These are phyloP conservation scores for Arnoldichthys spilopterus DNA, from an alignment of 2,797 vertebrate species.

Conservation along the genomic window DNA sequence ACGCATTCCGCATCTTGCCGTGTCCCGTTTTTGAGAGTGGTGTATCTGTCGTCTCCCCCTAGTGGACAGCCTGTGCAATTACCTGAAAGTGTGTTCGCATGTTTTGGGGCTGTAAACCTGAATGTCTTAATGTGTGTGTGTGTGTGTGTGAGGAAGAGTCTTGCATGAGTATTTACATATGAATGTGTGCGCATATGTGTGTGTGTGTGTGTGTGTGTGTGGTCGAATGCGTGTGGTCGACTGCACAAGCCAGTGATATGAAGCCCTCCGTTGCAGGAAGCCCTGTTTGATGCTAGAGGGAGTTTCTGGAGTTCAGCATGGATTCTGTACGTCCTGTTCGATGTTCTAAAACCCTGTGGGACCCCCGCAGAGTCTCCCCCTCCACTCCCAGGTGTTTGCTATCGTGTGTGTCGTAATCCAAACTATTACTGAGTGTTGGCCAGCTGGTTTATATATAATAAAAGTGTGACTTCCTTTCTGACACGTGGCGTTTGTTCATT, in stretches of 20 bases:
- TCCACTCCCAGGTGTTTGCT: constrained; percentile 74
- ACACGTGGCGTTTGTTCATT: constrained; percentile 57
- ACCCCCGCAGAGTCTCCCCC: constrained; percentile 67
- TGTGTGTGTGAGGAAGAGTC: constrained; percentile 52
- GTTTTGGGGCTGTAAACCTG: constrained; percentile 68
- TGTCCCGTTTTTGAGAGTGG: constrained; percentile 88
- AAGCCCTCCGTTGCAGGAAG: constrained; percentile 60
- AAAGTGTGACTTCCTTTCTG: constrained; percentile 94
- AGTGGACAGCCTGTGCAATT: constrained; percentile 91
- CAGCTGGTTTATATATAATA: constrained; percentile 99
- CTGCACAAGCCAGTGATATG: constrained; percentile 13
- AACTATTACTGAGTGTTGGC: constrained; percentile 94
- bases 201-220: constrained; percentile 30
- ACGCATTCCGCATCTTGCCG: constrained; percentile 82
- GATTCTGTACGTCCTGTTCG: constrained; percentile 75
- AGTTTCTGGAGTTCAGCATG: constrained; percentile 73
- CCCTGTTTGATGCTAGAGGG: constrained; percentile 53
- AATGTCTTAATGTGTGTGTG: constrained; percentile 66
- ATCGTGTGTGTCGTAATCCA: constrained; percentile 86
- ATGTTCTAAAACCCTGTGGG: constrained; percentile 72
- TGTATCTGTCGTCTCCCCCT: constrained; percentile 84
- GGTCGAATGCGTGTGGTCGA: neutral
- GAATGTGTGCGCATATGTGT: constrained; percentile 24
- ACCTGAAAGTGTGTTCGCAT: constrained; percentile 83
- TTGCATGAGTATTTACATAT: constrained; percentile 62